Base-by-base conservation (phyloP, 2,888 invertebrate genomes). In the Crossocerus cetratus region DNA sequence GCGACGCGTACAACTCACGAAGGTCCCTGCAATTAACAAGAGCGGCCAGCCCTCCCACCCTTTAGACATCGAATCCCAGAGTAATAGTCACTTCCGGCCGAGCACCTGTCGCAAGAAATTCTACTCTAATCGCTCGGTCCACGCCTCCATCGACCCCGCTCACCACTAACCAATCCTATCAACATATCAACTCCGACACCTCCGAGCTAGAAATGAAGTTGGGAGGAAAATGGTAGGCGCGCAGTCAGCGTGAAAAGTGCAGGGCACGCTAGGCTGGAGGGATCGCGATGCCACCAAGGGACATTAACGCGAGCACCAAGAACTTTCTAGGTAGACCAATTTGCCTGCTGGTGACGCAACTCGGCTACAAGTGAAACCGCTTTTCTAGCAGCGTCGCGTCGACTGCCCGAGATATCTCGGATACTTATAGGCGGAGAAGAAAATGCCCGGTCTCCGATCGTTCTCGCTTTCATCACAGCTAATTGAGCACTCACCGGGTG, bases 1-100 rank as follows among this genome's bases (percentile, higher is more conserved):
- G 94, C 0, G 97, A 96, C 65, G 95, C 92, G 88, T 96, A 95
- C 32, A 97, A 89, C 78, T 93, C 93, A 90, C 95, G 94, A 57
- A 97, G 91, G 56, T 94, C 93, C 75, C 94, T 92, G 62, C 92
- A 93, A 86, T 92, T 78, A 74, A 74, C 54, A 32, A 32, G 5
- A 2, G 32, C 8, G 8, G 11, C 2, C 32, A 11, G 74, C 59
- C 61, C 64, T 68, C 72, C 66, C 61, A 64, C 91, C 62, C 71
- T 64, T 68, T 72, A 71, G 66, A 74, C 62, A 63, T 49, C 56
- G 32, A 53, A n/a, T 57, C 55, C 22, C 53, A 60, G 65, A 72
- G 8, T 32, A 65, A 72, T 53, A 58, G 54, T 44, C 43, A 49
- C 65, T 66, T 72, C 62, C 65, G 67, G 20, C 59, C 32, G 11